Evolutionary conservation across 2,113 vertebrate species (phyloP), one percentile per base, ranked within the genome.

Genomic region (Burhinus bistriatus): DNA sequence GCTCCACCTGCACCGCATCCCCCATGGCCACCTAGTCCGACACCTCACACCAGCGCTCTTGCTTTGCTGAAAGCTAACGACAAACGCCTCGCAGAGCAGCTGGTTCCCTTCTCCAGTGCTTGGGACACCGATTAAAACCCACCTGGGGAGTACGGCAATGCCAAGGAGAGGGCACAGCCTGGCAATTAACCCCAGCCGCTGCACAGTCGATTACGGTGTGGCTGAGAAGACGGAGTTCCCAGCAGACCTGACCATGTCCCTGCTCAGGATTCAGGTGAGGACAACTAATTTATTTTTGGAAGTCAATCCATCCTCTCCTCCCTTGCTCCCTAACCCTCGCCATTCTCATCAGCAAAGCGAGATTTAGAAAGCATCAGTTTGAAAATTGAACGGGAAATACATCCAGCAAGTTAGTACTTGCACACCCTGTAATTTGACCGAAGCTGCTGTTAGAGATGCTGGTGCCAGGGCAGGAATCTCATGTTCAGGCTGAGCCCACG

Each of bases 31-130:
- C 47, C 49, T 7, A 21, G 25, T 4, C 45, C 2, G 0, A 9
- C 21, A 42, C 15, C n/a, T 15, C 1, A 0, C 49, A 36, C 8
- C 59, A 87, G 14, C 0, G 1, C 26, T 32, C 11, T 0, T 0
- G 1, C n/a, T 58, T 26, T 26, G n/a, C 70, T 65, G 2, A 1
- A 11, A 12, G 34, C 6, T 12, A 62, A 25, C 0, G 0, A 65
- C 2, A 3, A 34, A 49, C 13, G 25, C 12, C 27, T 45, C 15
- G 0, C 5, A 4, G 13, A 38, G 59, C 25, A 71, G 40, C 15
- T 2, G 1, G 11, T 1, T 71, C 68, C 64, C 38, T 87, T 18
- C 78, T 42, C 17, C 5, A 0, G 36, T 8, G 52, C 40, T 29
- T 29, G 30, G 55, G 65, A 75, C 5, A 2, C 12, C 0, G 1